Percentiles rank a stretch among this genome's conserved stretches.
phyloP scores from a whole-genome alignment of 2,797 vertebrate species.

The Oceanodroma leucorhoa region DNA sequence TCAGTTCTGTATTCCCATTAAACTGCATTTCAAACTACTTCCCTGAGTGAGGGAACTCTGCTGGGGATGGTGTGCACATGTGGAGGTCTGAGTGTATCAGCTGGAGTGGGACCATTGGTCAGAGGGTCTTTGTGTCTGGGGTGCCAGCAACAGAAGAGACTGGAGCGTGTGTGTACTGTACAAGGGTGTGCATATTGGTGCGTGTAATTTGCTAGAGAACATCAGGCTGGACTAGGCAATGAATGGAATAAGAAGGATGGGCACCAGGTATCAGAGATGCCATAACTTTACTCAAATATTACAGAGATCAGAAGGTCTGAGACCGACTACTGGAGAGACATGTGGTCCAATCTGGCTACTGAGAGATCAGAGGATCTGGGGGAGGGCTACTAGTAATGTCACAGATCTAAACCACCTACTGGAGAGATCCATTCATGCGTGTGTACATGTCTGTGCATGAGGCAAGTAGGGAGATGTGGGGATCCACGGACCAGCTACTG shows the following conservation, averaged over 20 bases:
- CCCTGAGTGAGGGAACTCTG: background rate
- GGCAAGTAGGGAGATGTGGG: rapidly evolving
- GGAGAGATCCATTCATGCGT: background rate
- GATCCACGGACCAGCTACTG: background rate
- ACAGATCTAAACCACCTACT: background rate
- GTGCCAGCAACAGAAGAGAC: background rate
- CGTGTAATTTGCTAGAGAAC: background rate
- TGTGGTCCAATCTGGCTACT: rapidly evolving
- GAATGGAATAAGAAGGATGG: background rate
- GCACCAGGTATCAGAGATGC: background rate
- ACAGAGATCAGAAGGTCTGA: background rate
- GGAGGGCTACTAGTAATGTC: background rate
- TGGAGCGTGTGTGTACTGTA: background rate
- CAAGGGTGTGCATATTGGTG: rapidly evolving
- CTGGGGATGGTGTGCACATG: background rate
- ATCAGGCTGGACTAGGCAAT: background rate
- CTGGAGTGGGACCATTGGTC: no score
- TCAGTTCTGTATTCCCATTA: background rate
- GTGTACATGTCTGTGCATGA: background rate
- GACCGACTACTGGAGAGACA: background rate
- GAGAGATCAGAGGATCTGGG: background rate
- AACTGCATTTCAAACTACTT: background rate
- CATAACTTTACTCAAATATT: background rate
- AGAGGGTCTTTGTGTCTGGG: background rate
- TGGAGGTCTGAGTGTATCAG: background rate